Evolutionary conservation across 2,113 vertebrate species (phyloP).

Genomic region (Datnioides undecimradiatus): DNA sequence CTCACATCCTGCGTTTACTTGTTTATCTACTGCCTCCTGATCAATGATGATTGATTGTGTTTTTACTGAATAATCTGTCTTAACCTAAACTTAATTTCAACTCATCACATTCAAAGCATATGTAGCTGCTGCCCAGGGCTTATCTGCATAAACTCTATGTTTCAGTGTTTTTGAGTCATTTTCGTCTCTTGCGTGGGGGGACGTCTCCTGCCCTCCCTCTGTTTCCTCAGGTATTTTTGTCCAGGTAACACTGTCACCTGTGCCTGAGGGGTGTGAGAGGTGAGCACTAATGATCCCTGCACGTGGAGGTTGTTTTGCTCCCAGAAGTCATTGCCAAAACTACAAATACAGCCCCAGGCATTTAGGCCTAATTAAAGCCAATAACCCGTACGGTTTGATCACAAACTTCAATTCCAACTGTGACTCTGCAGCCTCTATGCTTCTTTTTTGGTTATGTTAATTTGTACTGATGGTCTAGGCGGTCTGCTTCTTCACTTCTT

Average conservation of each 20-base stretch:
- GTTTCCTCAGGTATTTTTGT: slow-evolving; percentile 5
- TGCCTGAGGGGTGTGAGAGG: slow-evolving; percentile 2
- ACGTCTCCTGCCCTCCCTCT: not conserved
- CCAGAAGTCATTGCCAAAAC: slow-evolving; percentile 51
- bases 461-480: slow-evolving; percentile 23
- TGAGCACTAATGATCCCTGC: slow-evolving; percentile 34
- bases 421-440: slow-evolving; percentile 17
- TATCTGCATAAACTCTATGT: not conserved
- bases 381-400: slow-evolving; percentile 57
- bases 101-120: not conserved
- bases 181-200: not conserved
- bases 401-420: slow-evolving; percentile 55
- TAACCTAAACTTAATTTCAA: not conserved
- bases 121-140: not conserved
- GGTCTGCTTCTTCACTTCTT: not conserved
- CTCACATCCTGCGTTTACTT: not conserved
- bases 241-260: slow-evolving; percentile 17
- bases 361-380: slow-evolving; percentile 61
- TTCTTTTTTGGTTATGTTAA: slow-evolving; percentile 48
- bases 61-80: not conserved
- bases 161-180: too few species aligned
- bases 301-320: slow-evolving; percentile 31
- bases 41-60: not conserved
- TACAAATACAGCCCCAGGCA: slow-evolving; percentile 49
- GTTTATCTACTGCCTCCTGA: not conserved